Evolutionary conservation across 2,888 invertebrate species (phyloP), one percentile per base, ranked within the genome.

Genomic region (Acronicta leporina): DNA sequence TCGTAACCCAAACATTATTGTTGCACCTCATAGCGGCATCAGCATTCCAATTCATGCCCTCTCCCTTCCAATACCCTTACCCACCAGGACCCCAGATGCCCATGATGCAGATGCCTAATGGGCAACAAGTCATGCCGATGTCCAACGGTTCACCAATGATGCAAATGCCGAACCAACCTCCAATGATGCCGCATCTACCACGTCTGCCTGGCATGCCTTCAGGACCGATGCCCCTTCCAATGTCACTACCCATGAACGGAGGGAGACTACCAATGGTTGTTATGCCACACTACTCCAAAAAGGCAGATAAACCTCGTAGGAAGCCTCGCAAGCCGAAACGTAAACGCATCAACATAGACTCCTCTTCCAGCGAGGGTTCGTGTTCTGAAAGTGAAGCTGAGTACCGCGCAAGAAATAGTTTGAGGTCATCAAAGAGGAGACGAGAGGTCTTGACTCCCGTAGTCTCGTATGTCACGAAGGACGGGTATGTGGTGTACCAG

Each of bases 401-500:
- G 4, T 75, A 65, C 7, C 66, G 78, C 27, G 50, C 61, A 5
- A 63, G 46, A 11, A 71, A 63, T 13, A 62, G 60, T 43, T 20
- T 64, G 8, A 64, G 42, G 44, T 25, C 56, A 9, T 38, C 54
- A 8, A 79, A 78, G 46, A 75, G 49, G n/a, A 77, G 80, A 15
- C 77, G 82, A 0, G 84, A 91, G 58, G 87, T 92, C 0, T 66
- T 94, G 2, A 92, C 91, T 7, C 93, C 93, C 1, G 90, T 94
- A 0, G 87, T 93, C 0, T 93, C 93, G 0, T 93, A 93, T 46
- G 85, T 94, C 0, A 92, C 92, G 0, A 89, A 89, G 47, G 89
- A 90, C 56, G 93, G 93, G 0, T 88, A 87, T 42, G 91, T 92
- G 4, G 85, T 92, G 1, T 94, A 90, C 59, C 90, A 92, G 75